A percentile compares a stretch with the other conserved stretches of the same genome.
phyloP scores from a whole-genome alignment of 1,140 invertebrate species.

The Drosophila grimshawi region DNA sequence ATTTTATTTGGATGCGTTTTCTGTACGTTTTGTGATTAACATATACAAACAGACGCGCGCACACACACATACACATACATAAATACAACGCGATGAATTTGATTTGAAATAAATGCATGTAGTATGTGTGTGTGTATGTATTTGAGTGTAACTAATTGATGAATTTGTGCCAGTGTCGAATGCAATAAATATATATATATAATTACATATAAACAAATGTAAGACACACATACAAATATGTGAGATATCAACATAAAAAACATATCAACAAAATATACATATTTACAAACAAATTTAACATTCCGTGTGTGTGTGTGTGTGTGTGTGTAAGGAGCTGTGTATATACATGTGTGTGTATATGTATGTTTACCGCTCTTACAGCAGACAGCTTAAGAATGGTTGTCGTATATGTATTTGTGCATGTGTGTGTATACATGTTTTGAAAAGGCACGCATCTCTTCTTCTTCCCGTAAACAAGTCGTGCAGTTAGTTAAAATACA shows the following conservation, averaged over 20 bases:
- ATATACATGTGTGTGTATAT: constrained; percentile 14
- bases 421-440: constrained; percentile 23
- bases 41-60: constrained; percentile 12
- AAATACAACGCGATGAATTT: constrained; percentile 16
- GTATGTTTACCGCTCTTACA: constrained; percentile 27
- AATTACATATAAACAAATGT: constrained; percentile 37
- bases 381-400: constrained; percentile 31
- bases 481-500: constrained; percentile 20
- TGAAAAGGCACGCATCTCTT: constrained; percentile 30
- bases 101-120: constrained; percentile 21
- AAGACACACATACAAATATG: constrained; percentile 5
- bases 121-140: constrained; percentile 6
- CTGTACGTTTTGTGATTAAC: constrained; percentile 34
- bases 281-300: constrained; percentile 13
- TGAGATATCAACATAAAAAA: constrained; percentile 1
- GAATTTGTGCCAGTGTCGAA: constrained; percentile 33
- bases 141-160: constrained; percentile 25
- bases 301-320: neutral
- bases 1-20: constrained; percentile 44
- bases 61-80: constrained; percentile 6
- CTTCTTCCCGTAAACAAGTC: constrained; percentile 36
- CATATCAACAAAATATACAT: constrained; percentile 22
- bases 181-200: constrained; percentile 11
- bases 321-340: neutral
- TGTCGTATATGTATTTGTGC: constrained; percentile 1